phyloP scores from a whole-genome alignment of 2,113 vertebrate species.

The Odocoileus hemionus region DNA sequence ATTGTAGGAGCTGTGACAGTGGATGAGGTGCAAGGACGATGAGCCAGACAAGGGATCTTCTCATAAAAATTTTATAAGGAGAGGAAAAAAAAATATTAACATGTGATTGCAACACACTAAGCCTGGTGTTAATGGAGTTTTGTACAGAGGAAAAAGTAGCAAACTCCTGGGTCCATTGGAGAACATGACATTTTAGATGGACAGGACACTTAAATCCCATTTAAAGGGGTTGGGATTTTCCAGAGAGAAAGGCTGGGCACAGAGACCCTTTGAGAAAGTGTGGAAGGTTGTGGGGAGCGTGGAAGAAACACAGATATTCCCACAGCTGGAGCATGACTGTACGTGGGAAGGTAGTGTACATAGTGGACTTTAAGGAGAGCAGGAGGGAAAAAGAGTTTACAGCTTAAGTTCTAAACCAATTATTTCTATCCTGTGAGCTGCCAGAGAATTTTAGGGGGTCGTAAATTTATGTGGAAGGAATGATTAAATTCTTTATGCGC shows the following conservation, averaged over 20 bases:
- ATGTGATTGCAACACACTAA: not conserved
- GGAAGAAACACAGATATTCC: not conserved
- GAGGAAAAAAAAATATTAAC: not conserved
- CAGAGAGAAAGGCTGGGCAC: not conserved
- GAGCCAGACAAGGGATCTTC: not conserved
- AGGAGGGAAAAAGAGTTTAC: not conserved
- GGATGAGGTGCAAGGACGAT: not conserved
- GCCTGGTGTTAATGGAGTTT: not conserved
- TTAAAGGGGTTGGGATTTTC: not conserved
- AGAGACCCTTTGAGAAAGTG: not conserved
- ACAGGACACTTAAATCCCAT: not conserved
- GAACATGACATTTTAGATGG: not conserved
- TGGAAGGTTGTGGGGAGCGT: not conserved
- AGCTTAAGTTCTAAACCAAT: not conserved
- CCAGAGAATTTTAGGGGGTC: not conserved
- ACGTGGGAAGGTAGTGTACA: not conserved
- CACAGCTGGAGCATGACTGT: not conserved
- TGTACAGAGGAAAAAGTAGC: not conserved
- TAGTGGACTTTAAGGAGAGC: not conserved
- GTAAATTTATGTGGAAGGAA: not conserved
- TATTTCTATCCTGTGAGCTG: not conserved
- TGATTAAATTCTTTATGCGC: not conserved
- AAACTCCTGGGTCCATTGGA: not conserved
- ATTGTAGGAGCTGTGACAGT: not conserved
- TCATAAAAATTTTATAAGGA: conserved; percentile 15